A percentile compares a stretch with the other conserved stretches of the same genome.
Conservation (phyloP, 2,113 vertebrate species). For the Calidris pugnax region DNA sequence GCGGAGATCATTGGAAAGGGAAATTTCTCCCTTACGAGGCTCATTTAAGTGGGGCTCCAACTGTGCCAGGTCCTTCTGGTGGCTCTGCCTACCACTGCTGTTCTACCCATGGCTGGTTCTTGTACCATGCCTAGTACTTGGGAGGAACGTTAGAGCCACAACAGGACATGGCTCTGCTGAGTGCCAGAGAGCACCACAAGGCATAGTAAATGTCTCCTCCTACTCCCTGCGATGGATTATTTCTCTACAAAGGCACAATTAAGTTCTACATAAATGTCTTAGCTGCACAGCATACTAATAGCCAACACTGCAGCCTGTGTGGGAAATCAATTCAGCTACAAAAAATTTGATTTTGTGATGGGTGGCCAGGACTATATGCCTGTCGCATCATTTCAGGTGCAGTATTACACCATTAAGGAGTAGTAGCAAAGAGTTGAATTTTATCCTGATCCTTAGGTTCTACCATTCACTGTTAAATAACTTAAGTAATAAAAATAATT, state of each 20-base stretch:
- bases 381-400: neutral
- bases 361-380: neutral
- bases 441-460: neutral
- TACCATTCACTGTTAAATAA: neutral
- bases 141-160: neutral
- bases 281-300: neutral
- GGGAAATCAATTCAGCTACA: neutral
- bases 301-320: neutral
- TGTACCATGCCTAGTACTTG: accelerated
- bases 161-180: neutral
- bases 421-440: neutral
- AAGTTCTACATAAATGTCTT: neutral
- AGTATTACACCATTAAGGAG: neutral
- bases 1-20: neutral
- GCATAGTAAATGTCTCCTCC: neutral
- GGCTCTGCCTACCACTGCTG: neutral
- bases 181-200: neutral
- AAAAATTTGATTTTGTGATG: neutral
- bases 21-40: neutral
- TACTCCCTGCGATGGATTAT: neutral
- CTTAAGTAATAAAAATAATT: neutral
- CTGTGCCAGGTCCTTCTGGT: neutral
- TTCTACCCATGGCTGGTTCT: neutral
- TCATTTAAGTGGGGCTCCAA: neutral
- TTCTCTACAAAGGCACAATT: neutral